A percentile compares a stretch with the other conserved stretches of the same genome.
phyloP scores from a whole-genome alignment of 2,888 invertebrate species.

The Falcaria lacertinaria region DNA sequence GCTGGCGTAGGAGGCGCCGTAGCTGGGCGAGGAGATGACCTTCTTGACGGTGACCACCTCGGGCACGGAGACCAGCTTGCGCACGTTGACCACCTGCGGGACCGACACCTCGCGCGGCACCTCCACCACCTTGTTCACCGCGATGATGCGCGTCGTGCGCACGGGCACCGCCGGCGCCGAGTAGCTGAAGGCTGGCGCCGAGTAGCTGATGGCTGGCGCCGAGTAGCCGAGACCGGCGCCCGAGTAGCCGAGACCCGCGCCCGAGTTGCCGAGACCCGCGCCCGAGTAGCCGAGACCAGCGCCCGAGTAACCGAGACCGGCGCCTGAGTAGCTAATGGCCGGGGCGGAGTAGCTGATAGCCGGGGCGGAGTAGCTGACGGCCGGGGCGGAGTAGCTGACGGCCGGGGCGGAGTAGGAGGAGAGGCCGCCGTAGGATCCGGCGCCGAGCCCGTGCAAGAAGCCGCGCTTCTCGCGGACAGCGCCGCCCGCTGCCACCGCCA shows the following conservation, averaged over 20 bases:
- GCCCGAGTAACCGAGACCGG: background rate
- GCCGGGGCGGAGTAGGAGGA: background rate
- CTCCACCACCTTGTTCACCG: constrained; percentile 18
- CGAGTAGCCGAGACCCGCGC: no score
- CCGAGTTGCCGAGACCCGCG: background rate
- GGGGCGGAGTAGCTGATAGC: background rate
- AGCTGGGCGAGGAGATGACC: constrained; percentile 16
- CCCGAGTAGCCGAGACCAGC: background rate
- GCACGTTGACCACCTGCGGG: constrained; percentile 22
- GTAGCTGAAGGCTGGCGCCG: constrained; percentile 9
- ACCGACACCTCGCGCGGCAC: constrained; percentile 21
- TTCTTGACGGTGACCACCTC: constrained; percentile 22
- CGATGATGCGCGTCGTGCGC: constrained; percentile 13
- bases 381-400: constrained; percentile 9
- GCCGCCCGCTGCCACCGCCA: constrained; percentile 21
- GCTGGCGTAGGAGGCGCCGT: constrained; percentile 4
- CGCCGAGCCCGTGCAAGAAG: constrained; percentile 14
- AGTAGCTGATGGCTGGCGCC: constrained; percentile 6
- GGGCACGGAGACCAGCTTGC: constrained; percentile 25
- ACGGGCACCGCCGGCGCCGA: constrained; percentile 5
- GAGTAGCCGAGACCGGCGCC: constrained; percentile 6
- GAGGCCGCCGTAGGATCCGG: constrained; percentile 8
- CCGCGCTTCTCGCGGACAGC: constrained; percentile 26
- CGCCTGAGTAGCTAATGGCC: background rate
- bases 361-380: constrained; percentile 4